Base-by-base conservation (phyloP, 2,797 vertebrate species). In the Gorsachius magnificus region DNA sequence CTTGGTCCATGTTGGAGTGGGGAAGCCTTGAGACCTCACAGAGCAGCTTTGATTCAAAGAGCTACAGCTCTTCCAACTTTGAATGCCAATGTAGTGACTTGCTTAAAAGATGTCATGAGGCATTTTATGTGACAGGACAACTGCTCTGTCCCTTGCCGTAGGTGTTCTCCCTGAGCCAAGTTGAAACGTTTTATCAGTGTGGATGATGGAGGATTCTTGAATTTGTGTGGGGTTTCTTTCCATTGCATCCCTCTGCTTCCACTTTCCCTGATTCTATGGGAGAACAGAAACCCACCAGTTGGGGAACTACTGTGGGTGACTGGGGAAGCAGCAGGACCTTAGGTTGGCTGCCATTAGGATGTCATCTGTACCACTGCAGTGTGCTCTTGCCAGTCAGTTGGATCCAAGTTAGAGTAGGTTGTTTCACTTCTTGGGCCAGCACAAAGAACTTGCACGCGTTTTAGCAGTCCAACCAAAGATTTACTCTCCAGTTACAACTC, bases 401-500 rank as follows among this genome's bases (percentile, higher is more conserved):
- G 5, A 4, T 57, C 56, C 28, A 48, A 45, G 25, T 56, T 70
- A 38, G 14, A 43, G 54, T 10, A 71, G 25, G 26, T 65, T 60
- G 24, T 61, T 94, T 76, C 22, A 36, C 18, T 86, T 74, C 45
- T 63, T 82, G 19, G 68, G 51, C 25, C 15, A 20, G 26, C 13
- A 74, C 70, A 76, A 76, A 64, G 18, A 56, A 16, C n/a, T 61
- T 2, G 0, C 6, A 48, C 15, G 35, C 2, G 5, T 72, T 79
- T 46, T 65, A 53, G 35, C 45, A 56, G 35, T 51, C 11, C 6
- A 46, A 7, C 64, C 35, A 38, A 57, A 18, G 35, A 13, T 2
- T 63, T 16, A 16, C 31, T 83, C 33, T 63, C 43, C 8, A 3
- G 11, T 54, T 77, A 51, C 6, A 35, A 15, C 0, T 0, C 7